Evolutionary conservation across 1,140 invertebrate genomes (phyloP).

Genomic region (Cotesia glomerata): DNA sequence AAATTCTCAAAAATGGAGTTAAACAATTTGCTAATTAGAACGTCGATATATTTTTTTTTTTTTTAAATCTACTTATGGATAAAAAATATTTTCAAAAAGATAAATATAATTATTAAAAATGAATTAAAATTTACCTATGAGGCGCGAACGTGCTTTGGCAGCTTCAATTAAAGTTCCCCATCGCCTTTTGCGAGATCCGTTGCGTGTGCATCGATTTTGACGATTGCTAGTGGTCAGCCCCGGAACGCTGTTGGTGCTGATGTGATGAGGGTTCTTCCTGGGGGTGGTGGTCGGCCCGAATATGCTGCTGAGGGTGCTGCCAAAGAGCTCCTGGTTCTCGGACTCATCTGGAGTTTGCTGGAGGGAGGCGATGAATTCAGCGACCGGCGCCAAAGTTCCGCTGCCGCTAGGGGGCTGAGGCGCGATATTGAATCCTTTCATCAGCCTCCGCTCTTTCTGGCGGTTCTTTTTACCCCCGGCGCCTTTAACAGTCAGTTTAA

Average conservation of each 20-base stretch:
- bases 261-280: conserved; percentile 68
- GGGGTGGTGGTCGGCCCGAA: conserved; percentile 49
- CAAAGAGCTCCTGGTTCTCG: conserved; percentile 57
- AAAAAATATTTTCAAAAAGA: too few species aligned
- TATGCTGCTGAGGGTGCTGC: conserved; percentile 60
- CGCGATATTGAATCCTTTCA: conserved; percentile 93
- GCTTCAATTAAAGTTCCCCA: conserved; percentile 83
- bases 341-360: conserved; percentile 65
- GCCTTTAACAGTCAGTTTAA: conserved; percentile 67
- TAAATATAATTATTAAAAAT: too few species aligned
- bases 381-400: conserved; percentile 72
- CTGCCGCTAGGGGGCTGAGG: conserved; percentile 67
- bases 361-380: conserved; percentile 76
- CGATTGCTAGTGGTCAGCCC: conserved; percentile 54
- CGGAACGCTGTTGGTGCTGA: conserved; percentile 68
- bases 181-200: conserved; percentile 57
- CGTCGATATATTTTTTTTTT: too few species aligned
- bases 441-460: conserved; percentile 87
- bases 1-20: too few species aligned
- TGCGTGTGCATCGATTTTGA: conserved; percentile 41
- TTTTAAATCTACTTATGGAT: too few species aligned
- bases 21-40: too few species aligned
- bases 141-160: conserved; percentile 76
- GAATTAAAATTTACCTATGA: conserved; percentile 71
- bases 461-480: conserved; percentile 92